phyloP scores from a whole-genome alignment of 2,888 invertebrate genomes.

The Ptycholaimellus sp. region DNA sequence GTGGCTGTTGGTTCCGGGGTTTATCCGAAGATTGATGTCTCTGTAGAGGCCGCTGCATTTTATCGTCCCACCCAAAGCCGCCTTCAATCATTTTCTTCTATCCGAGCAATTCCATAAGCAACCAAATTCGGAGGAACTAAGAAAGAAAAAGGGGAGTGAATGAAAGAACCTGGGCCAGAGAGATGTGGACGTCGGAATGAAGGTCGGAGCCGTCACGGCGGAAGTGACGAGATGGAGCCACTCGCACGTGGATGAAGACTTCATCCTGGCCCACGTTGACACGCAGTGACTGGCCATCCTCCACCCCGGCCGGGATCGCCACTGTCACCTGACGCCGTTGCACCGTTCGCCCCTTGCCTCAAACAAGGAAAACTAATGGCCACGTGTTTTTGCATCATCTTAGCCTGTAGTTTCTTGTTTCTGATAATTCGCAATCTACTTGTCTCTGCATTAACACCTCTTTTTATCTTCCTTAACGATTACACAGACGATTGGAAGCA shows the following conservation, averaged over 20 bases:
- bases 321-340: slow-evolving; percentile 68
- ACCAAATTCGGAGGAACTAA: no score
- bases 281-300: slow-evolving; percentile 85
- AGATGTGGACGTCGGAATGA: slow-evolving; percentile 88
- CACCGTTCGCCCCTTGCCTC: slow-evolving; percentile 54
- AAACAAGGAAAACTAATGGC: background rate
- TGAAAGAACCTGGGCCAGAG: no score
- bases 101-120: no score
- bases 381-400: background rate
- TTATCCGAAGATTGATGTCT: slow-evolving; percentile 62
- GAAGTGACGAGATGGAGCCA: slow-evolving; percentile 41
- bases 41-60: slow-evolving; percentile 77
- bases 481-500: no score
- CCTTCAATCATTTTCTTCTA: no score
- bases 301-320: slow-evolving; percentile 73
- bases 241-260: slow-evolving; percentile 16
- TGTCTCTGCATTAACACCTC: no score
- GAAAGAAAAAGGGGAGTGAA: no score
- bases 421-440: no score
- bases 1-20: slow-evolving; percentile 77
- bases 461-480: no score
- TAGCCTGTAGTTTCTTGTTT: no score
- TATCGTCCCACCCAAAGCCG: slow-evolving; percentile 70
- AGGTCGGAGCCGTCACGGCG: slow-evolving; percentile 75
- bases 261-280: slow-evolving; percentile 50